A percentile compares a stretch with the other conserved stretches of the same genome.
Evolutionary conservation across 2,113 vertebrate genomes (phyloP).

Genomic region (Suncus etruscus): DNA sequence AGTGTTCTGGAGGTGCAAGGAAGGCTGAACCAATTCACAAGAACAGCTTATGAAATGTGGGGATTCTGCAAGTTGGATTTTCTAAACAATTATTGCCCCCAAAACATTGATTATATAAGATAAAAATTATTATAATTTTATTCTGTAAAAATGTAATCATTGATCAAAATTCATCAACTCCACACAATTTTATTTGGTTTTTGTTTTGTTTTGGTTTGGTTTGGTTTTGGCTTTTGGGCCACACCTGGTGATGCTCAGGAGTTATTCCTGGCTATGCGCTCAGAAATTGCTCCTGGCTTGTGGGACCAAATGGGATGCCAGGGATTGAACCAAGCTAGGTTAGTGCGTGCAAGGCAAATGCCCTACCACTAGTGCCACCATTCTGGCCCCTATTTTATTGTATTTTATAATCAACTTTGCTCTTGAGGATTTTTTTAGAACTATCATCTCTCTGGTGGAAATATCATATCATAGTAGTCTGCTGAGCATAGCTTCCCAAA

Average conservation of each 20-base stretch:
- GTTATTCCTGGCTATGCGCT: too few relatives aligned
- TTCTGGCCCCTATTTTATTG: not conserved
- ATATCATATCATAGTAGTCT: not conserved
- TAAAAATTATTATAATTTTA: not conserved
- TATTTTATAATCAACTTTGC: not conserved
- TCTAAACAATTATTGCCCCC: not conserved
- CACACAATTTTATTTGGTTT: not conserved
- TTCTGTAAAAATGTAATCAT: not conserved
- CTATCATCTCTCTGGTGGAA: not conserved
- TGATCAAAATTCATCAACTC: not conserved
- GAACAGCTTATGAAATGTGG: not conserved
- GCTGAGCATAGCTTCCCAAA: not conserved
- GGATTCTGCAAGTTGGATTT: slow-evolving; percentile 21
- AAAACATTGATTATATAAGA: slow-evolving; percentile 32
- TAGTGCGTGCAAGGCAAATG: too few relatives aligned
- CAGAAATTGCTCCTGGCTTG: too few relatives aligned
- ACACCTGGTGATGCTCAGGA: too few relatives aligned
- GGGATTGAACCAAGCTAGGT: too few relatives aligned
- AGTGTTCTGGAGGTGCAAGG: not conserved
- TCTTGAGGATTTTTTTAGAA: not conserved
- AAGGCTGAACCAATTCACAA: too few relatives aligned
- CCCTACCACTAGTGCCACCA: too few relatives aligned
- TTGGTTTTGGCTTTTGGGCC: too few relatives aligned
- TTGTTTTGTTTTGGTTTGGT: not conserved
- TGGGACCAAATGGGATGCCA: too few relatives aligned